Base-by-base conservation (phyloP, 2,888 invertebrate genomes). In the Spicauda simplicius region DNA sequence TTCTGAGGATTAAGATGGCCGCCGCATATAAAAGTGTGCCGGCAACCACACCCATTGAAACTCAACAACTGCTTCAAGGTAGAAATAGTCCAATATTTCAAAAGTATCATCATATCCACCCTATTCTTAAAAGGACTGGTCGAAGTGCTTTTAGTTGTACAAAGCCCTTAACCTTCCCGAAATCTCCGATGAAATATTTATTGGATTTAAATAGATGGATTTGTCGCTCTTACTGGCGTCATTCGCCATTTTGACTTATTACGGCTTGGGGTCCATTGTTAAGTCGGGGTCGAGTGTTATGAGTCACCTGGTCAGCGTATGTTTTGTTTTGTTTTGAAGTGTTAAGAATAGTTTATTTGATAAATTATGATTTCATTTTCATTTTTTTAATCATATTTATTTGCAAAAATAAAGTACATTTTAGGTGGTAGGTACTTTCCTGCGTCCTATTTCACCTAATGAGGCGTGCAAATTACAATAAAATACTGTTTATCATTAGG, bases 151-250 rank as follows among this genome's bases (percentile, higher is more conserved):
- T 73, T 71, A 70, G 73, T 67, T 70, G 70, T 66, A 33, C 66
- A 60, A 66, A 66, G 69, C 67, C 69, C 70, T 69, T 69, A 72
- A 72, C 76, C 73, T 73, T 69, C 52, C 61, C 69, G 70, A 70
- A 60, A 64, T 71, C 64, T 69, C 68, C 72, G 69, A 79, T 80
- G 77, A 80, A 80, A 80, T 80, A 81, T 81, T 81, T 81, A 80
- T 81, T 75, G 73, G 76, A 73, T 75, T 78, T 76, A 77, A 78
- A 77, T 77, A 66, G 54, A 60, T n/a, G 59, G 66, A 60, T 66
- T 65, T 60, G 55, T 60, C 50, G 59, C 8, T 11, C 16, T n/a
- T 18, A 18, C 53, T 59, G 20, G 14, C 45, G 59, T 45, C 58
- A 64, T 37, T 37, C 33, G 25, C 48, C 59, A 60, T 60, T 60